Conservation (phyloP, 1,140 invertebrate species). For the Ladona fulva region DNA sequence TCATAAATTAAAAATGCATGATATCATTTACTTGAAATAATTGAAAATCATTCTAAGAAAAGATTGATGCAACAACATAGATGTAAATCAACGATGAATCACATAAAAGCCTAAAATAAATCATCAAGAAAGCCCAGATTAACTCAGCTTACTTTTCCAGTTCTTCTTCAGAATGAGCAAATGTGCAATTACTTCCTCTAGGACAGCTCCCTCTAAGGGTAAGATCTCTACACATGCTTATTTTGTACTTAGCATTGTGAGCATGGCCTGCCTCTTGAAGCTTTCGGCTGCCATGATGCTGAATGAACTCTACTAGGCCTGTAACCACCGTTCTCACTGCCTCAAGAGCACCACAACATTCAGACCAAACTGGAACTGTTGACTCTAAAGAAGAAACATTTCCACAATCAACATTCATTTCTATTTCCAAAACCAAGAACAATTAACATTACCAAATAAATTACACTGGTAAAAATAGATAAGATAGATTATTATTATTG, state of each 20-base stretch:
- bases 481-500: no score
- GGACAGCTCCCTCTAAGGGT: constrained; percentile 70
- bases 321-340: constrained; percentile 73
- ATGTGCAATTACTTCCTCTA: constrained; percentile 76
- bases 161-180: constrained; percentile 86
- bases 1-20: no score
- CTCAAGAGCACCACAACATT: constrained; percentile 65
- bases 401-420: no score
- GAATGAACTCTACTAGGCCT: constrained; percentile 75
- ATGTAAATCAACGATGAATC: no score
- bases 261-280: constrained; percentile 45
- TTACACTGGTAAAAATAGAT: no score
- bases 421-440: no score
- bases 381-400: constrained; percentile 50
- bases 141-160: constrained; percentile 57
- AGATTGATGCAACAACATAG: no score
- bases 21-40: no score
- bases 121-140: no score
- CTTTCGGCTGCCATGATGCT: constrained; percentile 62
- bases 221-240: constrained; percentile 82
- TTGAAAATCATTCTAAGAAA: no score
- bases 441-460: no score
- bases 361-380: constrained; percentile 57
- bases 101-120: no score
- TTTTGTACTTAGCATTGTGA: constrained; percentile 76